Base-by-base conservation (phyloP, 92 coral and sea anemone genomes). In the Phenganax stokvisi region DNA sequence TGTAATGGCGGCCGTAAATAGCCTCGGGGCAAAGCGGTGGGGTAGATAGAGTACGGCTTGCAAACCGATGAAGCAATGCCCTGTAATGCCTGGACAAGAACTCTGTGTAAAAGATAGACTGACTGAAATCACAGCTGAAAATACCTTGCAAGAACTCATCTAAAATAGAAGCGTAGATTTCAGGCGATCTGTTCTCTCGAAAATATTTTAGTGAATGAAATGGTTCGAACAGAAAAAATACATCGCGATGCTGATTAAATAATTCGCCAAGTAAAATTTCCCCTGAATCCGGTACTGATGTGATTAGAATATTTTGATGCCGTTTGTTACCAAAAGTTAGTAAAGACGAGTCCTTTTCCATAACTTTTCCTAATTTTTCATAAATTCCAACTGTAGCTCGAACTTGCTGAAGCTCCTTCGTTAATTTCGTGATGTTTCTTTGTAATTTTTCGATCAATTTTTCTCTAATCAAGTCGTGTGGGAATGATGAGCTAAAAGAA, bases 21-120 rank as follows among this genome's bases (percentile, higher is more conserved):
- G 81, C 70, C 66, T 85, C 90, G 8, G 98, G 97, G 60, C 97
- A 94, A 6, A 94, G 85, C n/a, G 98, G 97, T 12, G 98, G 97
- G 3, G 94, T 78, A 0, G 98, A 92, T 0, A 94, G 83, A 5
- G 96, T 89, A 25, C 90, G 84, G 81, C 98, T 94, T 28, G 97
- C 89, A 11, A 94, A 84, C 73, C 97, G 86, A 59, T 94, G 92
- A 29, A 85, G 61, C 74, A 94, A 76, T 6, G 98, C 89, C 37
- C 96, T 87, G 65, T 94, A 92, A 84, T 94, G 97, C 51, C 79
- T 84, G 0, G 98, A 94, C 30, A 94, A 69, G 66, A 94, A 94
- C 8, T 94, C 89, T 8, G 97, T 90, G 54, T 83, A 90, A 51
- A 88, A 92, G 9, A 85, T 80, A 74, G 86, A 89, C 80, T 90